Evolutionary conservation across 2,888 invertebrate species (phyloP), one percentile per base, ranked within the genome.

Genomic region (Lomographa bimaculata): DNA sequence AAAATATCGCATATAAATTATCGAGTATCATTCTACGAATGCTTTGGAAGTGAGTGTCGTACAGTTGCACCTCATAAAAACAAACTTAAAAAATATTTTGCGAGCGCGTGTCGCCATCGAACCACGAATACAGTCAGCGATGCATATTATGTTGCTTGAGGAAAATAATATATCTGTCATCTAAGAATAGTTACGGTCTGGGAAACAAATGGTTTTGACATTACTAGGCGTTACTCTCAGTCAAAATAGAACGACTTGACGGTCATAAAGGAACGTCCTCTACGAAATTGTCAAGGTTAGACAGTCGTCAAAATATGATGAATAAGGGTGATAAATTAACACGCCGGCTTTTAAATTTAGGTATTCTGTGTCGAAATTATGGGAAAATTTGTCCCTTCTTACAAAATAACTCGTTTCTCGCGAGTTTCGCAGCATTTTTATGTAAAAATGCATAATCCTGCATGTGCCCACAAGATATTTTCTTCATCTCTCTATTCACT

Each of bases 1-100:
- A 84, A 86, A 87, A 87, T 87, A 86, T 79, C 81, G 66, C 76
- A 66, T 76, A 78, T 84, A 85, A 87, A 82, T 87, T 85, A 85
- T 87, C 77, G 64, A 63, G 64, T 76, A 80, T 74, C 74, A 82
- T 82, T 85, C 79, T 81, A 77, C 79, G 73, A 72, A 79, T 84
- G 67, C 71, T 71, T 77, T 64, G 42, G 59, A 60, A 72, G 69
- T 71, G 81, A 79, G 73, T 71, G 60, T 67, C 71, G 60, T 73
- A 79, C 76, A 75, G 76, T 82, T 86, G 85, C 85, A 89, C 79
- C 76, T 83, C 81, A 78, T 85, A 81, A 84, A 84, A 86, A 81
- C 71, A 80, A 78, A 76, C 60, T 77, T 69, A 65, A 72, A 76
- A 75, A 79, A 76, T 76, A 66, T 76, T 79, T 77, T 57, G 70